A percentile compares a stretch with the other conserved stretches of the same genome.
phyloP scores from a whole-genome alignment of 2,797 vertebrate genomes.

The Coluber constrictor region DNA sequence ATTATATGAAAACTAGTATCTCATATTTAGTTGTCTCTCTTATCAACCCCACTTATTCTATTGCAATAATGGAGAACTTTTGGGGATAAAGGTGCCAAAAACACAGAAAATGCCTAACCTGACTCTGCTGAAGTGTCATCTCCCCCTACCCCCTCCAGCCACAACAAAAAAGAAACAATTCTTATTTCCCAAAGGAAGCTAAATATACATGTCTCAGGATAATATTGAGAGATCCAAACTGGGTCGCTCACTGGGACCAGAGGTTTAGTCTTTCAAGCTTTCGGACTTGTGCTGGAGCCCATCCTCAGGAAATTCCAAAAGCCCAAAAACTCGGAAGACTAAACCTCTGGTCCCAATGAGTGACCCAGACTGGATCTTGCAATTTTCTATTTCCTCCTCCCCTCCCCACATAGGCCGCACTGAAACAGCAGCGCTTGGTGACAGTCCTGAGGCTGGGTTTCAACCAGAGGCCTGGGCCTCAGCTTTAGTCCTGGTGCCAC shows the following conservation, averaged over 20 bases:
- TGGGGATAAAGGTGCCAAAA: not conserved
- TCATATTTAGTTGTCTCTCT: not conserved
- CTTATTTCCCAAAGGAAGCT: not conserved
- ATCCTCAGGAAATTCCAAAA: not conserved
- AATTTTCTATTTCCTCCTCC: not conserved
- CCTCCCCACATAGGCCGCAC: not conserved
- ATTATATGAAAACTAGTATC: not conserved
- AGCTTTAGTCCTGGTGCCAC: not conserved
- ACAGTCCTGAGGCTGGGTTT: not conserved
- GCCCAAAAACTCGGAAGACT: not conserved
- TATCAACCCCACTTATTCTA: not conserved
- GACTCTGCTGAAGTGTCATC: not conserved
- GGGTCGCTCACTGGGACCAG: not conserved
- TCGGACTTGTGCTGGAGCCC: too few relatives aligned
- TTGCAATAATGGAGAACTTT: not conserved
- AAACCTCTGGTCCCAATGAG: not conserved
- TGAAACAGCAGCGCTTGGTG: not conserved
- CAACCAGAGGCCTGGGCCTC: not conserved
- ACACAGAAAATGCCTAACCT: not conserved
- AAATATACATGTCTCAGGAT: not conserved
- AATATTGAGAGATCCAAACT: not conserved
- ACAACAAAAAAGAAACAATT: not conserved
- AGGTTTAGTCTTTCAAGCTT: not conserved
- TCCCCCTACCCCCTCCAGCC: not conserved
- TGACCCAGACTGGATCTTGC: not conserved